phyloP scores from a whole-genome alignment of 1,140 invertebrate genomes.

The Drosophila kikkawai region DNA sequence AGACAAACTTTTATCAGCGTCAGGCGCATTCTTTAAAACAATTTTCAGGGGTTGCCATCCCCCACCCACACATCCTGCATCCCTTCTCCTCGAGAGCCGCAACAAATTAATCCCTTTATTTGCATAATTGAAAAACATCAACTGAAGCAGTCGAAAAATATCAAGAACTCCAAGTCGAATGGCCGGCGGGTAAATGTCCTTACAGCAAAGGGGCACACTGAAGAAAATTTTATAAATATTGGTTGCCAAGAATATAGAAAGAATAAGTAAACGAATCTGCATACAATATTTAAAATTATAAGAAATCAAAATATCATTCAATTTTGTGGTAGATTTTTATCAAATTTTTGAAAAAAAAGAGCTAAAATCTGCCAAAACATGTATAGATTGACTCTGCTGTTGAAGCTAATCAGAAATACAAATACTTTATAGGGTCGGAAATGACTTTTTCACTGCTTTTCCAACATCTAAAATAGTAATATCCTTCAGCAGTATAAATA shows the following conservation, averaged over 20 bases:
- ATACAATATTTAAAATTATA: too few species aligned
- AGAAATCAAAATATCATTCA: too few species aligned
- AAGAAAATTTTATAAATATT: not conserved
- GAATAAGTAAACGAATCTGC: too few species aligned
- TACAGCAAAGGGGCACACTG: not conserved
- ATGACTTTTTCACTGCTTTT: too few species aligned
- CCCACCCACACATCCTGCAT: not conserved
- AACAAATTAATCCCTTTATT: slow-evolving; percentile 83
- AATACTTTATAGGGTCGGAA: too few species aligned
- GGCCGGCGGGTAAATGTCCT: slow-evolving; percentile 45
- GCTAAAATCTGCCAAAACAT: too few species aligned
- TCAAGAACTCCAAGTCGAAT: slow-evolving; percentile 61
- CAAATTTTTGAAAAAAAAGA: too few species aligned
- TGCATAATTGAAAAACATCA: slow-evolving; percentile 83
- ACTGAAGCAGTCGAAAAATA: slow-evolving; percentile 71
- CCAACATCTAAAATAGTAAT: too few species aligned
- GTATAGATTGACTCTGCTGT: too few species aligned
- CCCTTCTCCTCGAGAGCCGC: slow-evolving; percentile 30
- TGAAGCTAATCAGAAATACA: too few species aligned
- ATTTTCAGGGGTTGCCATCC: slow-evolving; percentile 49
- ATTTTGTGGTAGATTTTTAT: too few species aligned
- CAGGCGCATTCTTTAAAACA: slow-evolving; percentile 75
- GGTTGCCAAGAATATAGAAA: not conserved
- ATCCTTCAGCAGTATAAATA: too few species aligned
- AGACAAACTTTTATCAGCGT: slow-evolving; percentile 70